phyloP scores from a whole-genome alignment of 2,113 vertebrate genomes.

The Apteryx owenii region DNA sequence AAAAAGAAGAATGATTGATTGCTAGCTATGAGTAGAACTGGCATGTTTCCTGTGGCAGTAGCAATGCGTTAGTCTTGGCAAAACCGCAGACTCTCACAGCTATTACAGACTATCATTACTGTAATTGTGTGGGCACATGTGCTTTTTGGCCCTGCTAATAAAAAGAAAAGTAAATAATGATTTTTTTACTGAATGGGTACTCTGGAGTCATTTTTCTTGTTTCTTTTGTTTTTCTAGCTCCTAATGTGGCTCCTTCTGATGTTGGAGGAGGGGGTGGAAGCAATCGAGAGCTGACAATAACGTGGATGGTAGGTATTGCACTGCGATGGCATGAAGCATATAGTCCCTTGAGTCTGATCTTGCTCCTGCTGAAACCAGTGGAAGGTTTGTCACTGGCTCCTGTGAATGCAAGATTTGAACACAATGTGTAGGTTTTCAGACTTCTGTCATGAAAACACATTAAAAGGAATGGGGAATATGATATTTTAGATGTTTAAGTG shows the following conservation, averaged over 20 bases:
- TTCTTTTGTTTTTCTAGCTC: slow-evolving; percentile 82
- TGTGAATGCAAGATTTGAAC: neutral
- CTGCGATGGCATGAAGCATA: neutral
- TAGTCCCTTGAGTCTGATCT: neutral
- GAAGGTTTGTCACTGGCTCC: neutral
- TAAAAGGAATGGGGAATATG: neutral
- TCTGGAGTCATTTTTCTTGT: neutral
- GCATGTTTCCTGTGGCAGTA: slow-evolving; percentile 30
- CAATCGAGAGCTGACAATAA: slow-evolving; percentile 93
- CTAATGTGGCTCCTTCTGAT: slow-evolving; percentile 94
- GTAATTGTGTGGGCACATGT: slow-evolving; percentile 25
- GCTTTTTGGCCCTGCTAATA: slow-evolving; percentile 52
- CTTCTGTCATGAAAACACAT: neutral
- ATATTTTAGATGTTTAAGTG: neutral
- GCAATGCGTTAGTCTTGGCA: slow-evolving; percentile 75
- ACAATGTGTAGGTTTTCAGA: neutral
- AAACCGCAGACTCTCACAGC: slow-evolving; percentile 50
- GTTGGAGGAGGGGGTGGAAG: slow-evolving; percentile 91
- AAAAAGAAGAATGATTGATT: neutral
- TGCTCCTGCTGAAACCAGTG: neutral
- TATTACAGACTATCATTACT: slow-evolving; percentile 66
- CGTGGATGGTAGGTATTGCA: slow-evolving; percentile 88
- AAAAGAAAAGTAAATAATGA: neutral
- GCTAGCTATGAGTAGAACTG: slow-evolving; percentile 10
- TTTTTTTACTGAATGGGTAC: slow-evolving; percentile 3